Evolutionary conservation across 2,113 vertebrate genomes (phyloP), one percentile per base, ranked within the genome.

Genomic region (Symphodus melops): DNA sequence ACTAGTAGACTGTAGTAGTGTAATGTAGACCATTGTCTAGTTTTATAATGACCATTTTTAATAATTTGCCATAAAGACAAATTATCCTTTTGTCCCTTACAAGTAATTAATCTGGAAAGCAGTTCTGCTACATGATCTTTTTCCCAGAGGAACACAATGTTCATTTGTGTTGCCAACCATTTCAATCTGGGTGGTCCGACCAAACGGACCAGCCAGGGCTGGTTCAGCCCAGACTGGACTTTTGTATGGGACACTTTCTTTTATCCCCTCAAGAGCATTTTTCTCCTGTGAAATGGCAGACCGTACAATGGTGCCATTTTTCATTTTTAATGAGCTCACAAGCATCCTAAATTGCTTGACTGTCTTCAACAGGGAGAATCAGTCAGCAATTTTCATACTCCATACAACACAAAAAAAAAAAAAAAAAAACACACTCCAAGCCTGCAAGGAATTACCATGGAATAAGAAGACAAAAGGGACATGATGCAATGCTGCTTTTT

Each of bases 281-380:
- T 58, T 56, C 68, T 71, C 65, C 60, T 33, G 67, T 56, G 73
- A 92, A 89, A 79, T 72, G 80, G 87, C 72, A 77, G 75, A 82
- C 55, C 57, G 55, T 72, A 91, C 86, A 92, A 85, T 86, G 84
- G 77, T 66, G 63, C 79, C 52, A 42, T 64, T 79, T 80, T 53
- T 39, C 56, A 68, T 76, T 85, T 90, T 88, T 90, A 92, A 93
- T 90, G 90, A 94, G 89, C 82, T 72, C 85, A 81, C 72, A 86
- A 80, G 88, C 73, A 69, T 55, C 36, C 20, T 83, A 74, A 83
- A 88, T 72, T 11, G 70, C 74, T 53, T 60, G 28, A 64, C 64
- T 71, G 81, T 87, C 86, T 86, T 69, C 70, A 48, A 80, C 21
- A 8, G 54, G 53, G 54, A 71, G 73, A 72, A 58, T 23, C 62